These are phyloP conservation scores for Lacerta viridis DNA, from an alignment of 2,797 vertebrate genomes.

Conservation along the genomic window DNA sequence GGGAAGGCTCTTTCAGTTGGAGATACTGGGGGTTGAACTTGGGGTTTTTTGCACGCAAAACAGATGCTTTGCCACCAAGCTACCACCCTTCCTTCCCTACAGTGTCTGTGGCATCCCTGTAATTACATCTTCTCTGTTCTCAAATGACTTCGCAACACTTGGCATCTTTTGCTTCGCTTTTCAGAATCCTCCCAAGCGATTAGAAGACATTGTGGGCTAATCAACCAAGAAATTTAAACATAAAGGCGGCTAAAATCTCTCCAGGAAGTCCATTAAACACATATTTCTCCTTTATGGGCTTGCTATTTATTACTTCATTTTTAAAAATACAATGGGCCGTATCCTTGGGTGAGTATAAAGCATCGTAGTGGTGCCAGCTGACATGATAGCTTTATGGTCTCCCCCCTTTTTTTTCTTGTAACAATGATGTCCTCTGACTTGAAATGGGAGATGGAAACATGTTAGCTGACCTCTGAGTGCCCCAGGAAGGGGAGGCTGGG, in stretches of 20 bases:
- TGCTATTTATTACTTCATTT: slow-evolving; percentile 50
- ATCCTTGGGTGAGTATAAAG: slow-evolving; percentile 52
- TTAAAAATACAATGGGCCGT: slow-evolving; percentile 45
- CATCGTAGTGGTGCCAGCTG: slow-evolving; percentile 15
- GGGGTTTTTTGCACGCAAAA: no score
- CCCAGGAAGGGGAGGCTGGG: no score
- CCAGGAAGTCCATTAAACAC: slow-evolving; percentile 52
- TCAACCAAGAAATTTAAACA: slow-evolving; percentile 73
- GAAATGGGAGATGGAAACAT: slow-evolving; percentile 42
- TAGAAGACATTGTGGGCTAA: slow-evolving; percentile 69
- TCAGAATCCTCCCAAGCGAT: slow-evolving; percentile 59
- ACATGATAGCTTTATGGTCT: slow-evolving; percentile 50
- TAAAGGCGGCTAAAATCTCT: slow-evolving; percentile 64
- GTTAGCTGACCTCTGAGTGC: slow-evolving; percentile 18
- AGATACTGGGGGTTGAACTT: no score
- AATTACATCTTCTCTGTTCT: not conserved
- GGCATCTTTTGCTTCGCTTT: slow-evolving; percentile 58
- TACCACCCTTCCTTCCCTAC: no score
- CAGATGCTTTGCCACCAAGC: no score
- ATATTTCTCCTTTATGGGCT: slow-evolving; percentile 64
- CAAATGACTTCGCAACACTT: slow-evolving; percentile 40
- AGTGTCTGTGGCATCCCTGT: not conserved
- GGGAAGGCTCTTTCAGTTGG: no score
- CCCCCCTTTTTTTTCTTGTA: slow-evolving; percentile 14
- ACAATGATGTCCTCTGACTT: slow-evolving; percentile 39